A percentile compares a stretch with the other conserved stretches of the same genome.
Conservation (phyloP, 2,113 vertebrate species). For the Meleagris gallopavo region DNA sequence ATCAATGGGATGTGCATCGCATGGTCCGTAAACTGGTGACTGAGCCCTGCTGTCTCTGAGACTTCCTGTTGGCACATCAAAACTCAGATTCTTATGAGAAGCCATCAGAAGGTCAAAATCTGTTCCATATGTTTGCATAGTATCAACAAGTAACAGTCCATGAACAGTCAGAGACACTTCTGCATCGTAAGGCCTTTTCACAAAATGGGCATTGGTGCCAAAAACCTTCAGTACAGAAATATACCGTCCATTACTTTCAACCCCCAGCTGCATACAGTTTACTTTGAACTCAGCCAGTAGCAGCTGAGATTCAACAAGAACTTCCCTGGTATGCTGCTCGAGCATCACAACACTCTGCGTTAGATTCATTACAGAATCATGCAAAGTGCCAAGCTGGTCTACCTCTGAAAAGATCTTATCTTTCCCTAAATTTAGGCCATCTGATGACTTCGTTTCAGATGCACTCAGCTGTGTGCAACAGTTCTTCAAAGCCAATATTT, state of each 20-base stretch:
- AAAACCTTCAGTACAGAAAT: constrained; percentile 98
- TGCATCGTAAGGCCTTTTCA: constrained; percentile 95
- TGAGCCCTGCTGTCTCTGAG: constrained; percentile 90
- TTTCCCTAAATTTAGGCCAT: constrained; percentile 81
- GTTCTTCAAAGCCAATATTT: constrained; percentile 90
- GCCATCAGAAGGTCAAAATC: constrained; percentile 98
- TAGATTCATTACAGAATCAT: constrained; percentile 90
- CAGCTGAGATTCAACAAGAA: constrained; percentile 94
- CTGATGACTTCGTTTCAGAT: constrained; percentile 77
- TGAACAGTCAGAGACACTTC: constrained; percentile 95
- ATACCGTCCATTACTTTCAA: constrained; percentile 93
- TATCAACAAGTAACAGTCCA: constrained; percentile 93
- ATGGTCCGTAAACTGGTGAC: constrained; percentile 80
- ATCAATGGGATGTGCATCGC: neutral
- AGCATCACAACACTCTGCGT: constrained; percentile 93
- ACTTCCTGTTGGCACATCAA: constrained; percentile 94
- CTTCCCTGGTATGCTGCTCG: constrained; percentile 93
- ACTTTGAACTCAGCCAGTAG: constrained; percentile 95
- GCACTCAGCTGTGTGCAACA: constrained; percentile 86
- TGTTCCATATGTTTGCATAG: constrained; percentile 93
- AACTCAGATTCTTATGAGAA: constrained; percentile 96
- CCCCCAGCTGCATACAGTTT: constrained; percentile 95
- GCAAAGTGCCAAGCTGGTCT: constrained; percentile 87
- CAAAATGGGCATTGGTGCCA: constrained; percentile 93
- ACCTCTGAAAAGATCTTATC: constrained; percentile 89